Evolutionary conservation across 2,797 vertebrate species (phyloP).

Genomic region (Brotogeris chrysoptera): DNA sequence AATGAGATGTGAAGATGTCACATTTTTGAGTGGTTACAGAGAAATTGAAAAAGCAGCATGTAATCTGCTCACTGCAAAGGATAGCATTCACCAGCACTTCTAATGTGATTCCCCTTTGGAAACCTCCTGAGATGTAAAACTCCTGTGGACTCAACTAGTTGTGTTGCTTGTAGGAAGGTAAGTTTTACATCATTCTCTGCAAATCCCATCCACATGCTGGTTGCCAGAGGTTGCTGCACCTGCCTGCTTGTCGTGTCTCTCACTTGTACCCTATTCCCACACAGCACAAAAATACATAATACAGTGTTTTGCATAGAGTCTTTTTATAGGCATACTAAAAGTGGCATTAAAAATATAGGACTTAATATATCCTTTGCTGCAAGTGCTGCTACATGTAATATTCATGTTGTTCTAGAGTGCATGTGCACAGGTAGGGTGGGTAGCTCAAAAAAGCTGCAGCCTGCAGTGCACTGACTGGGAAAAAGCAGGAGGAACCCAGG

Average conservation of each 20-base stretch:
- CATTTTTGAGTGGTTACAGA: neutral
- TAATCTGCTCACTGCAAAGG: neutral
- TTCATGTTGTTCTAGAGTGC: neutral
- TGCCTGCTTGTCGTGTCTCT: neutral
- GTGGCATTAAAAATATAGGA: constrained; percentile 44
- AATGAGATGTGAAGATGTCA: neutral
- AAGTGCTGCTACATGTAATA: constrained; percentile 21
- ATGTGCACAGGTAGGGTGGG: neutral
- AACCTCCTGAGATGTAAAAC: neutral
- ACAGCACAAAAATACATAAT: constrained; percentile 4
- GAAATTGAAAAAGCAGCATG: neutral
- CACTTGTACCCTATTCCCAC: neutral
- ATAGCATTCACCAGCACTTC: neutral
- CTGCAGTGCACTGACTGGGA: neutral
- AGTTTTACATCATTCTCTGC: neutral
- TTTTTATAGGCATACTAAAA: constrained; percentile 55
- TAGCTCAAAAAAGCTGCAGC: neutral
- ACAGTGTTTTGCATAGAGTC: neutral
- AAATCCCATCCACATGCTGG: neutral
- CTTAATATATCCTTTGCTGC: constrained; percentile 31
- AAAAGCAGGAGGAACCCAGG: neutral
- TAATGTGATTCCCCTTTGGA: neutral
- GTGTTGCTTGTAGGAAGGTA: neutral
- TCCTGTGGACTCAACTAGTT: neutral
- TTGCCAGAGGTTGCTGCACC: constrained; percentile 14